Evolutionary conservation across 2,888 invertebrate genomes (phyloP), one percentile per base, ranked within the genome.

Genomic region (Choreutis nemorana): DNA sequence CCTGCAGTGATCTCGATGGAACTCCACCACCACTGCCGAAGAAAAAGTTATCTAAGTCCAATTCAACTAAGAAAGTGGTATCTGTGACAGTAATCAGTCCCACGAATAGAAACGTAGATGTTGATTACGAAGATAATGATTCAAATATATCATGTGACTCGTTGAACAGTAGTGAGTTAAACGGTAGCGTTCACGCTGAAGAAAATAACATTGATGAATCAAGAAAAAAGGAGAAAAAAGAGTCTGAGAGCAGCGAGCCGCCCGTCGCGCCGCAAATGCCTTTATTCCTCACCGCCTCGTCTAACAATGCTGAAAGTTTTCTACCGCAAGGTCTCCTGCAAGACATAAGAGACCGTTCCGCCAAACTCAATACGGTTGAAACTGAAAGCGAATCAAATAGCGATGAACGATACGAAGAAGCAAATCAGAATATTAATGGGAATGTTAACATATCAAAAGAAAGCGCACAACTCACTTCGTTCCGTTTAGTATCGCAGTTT

Each of bases 121-220:
- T 83, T 29, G 87, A 87, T 64, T 87, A 84, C 50, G 87, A 87
- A 65, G 86, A 86, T 59, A 86, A 85, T 64, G 87, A 88, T 51
- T 88, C 87, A 39, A 90, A 87, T 49, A 83, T 90, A 50, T 91
- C 91, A 55, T 91, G 89, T 62, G 91, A 92, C 60, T 91, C 91
- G 16, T 65, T 92, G 41, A 91, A 90, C 60, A 87, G 87, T 46
- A 84, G 83, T 40, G 87, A 90, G 55, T 60, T 86, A 47, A 81
- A 81, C 50, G 75, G 75, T 47, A 77, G 72, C 55, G 64, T 73
- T 53, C 70, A 73, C 44, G 60, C 70, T 34, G 78, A 80, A 45
- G 80, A 80, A 66, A 77, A 64, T 58, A 65, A 66, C 47, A 50
- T 55, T 44, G 72, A 68, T 50, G 68, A 66, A 39, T 45, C 42